Percentiles rank a stretch among this genome's conserved stretches.
These are phyloP conservation scores for Drosophila kanapiae DNA, from an alignment of 1,140 invertebrate species.

Conservation along the genomic window DNA sequence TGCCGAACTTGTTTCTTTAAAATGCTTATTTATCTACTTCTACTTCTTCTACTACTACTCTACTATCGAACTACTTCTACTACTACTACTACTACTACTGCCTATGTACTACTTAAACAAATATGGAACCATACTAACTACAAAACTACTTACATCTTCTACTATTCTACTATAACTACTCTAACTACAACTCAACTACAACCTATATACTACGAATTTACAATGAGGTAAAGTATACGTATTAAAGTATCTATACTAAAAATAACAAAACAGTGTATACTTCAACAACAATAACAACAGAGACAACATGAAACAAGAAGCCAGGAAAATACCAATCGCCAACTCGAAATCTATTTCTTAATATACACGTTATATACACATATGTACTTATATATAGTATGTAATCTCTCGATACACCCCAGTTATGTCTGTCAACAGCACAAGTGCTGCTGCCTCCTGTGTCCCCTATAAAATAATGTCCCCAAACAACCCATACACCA, in stretches of 20 bases:
- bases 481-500: background rate
- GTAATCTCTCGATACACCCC: slow-evolving; percentile 26
- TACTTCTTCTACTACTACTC: slow-evolving; percentile 75
- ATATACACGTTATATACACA: background rate
- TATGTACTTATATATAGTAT: background rate
- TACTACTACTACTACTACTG: slow-evolving; percentile 51
- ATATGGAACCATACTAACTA: slow-evolving; percentile 82
- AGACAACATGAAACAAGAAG: slow-evolving; percentile 4
- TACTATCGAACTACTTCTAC: slow-evolving; percentile 64
- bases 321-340: slow-evolving; percentile 11
- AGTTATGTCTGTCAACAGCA: slow-evolving; percentile 52
- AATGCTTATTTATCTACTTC: slow-evolving; percentile 77
- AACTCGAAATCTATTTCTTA: slow-evolving; percentile 3
- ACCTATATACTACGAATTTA: slow-evolving; percentile 84
- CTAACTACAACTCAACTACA: slow-evolving; percentile 73
- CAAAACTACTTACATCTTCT: slow-evolving; percentile 82
- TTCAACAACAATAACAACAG: slow-evolving; percentile 3
- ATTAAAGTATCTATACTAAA: slow-evolving; percentile 60
- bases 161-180: slow-evolving; percentile 83
- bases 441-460: slow-evolving; percentile 51
- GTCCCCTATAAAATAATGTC: slow-evolving; percentile 24
- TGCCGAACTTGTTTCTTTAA: slow-evolving; percentile 59
- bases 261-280: slow-evolving; percentile 30
- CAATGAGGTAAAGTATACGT: slow-evolving; percentile 85
- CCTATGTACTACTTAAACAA: slow-evolving; percentile 65